phyloP scores from a whole-genome alignment of 2,797 vertebrate genomes.

The Scolopax rusticola region DNA sequence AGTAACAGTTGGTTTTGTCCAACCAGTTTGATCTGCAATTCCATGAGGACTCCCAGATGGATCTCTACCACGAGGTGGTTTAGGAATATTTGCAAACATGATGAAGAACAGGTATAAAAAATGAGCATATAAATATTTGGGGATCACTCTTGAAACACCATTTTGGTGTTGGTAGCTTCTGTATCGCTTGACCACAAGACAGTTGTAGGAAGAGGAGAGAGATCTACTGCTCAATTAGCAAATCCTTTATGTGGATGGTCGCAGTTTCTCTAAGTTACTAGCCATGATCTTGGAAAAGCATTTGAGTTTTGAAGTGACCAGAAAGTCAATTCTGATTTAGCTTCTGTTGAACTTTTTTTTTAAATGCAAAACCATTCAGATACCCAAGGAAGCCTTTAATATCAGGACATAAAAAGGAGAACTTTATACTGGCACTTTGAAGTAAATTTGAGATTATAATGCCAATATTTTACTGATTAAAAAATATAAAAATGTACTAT shows the following conservation, averaged over 20 bases:
- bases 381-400: constrained; percentile 13
- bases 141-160: neutral
- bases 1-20: constrained; percentile 14
- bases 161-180: constrained; percentile 6
- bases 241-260: neutral
- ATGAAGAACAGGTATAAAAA: neutral
- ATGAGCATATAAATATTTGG: neutral
- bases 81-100: neutral
- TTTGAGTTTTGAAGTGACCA: neutral
- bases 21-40: constrained; percentile 10
- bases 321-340: neutral
- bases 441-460: constrained; percentile 22
- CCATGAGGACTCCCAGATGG: neutral
- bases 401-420: constrained; percentile 17
- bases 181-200: neutral
- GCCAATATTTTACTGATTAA: constrained; percentile 12
- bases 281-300: neutral
- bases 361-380: constrained; percentile 9
- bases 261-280: neutral
- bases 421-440: neutral
- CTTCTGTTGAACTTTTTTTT: neutral
- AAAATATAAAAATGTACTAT: constrained; percentile 26
- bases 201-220: neutral
- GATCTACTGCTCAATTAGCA: neutral
- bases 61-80: neutral